Evolutionary conservation across 2,797 vertebrate species (phyloP), one percentile per base, ranked within the genome.

Genomic region (Sebastes miniatus): DNA sequence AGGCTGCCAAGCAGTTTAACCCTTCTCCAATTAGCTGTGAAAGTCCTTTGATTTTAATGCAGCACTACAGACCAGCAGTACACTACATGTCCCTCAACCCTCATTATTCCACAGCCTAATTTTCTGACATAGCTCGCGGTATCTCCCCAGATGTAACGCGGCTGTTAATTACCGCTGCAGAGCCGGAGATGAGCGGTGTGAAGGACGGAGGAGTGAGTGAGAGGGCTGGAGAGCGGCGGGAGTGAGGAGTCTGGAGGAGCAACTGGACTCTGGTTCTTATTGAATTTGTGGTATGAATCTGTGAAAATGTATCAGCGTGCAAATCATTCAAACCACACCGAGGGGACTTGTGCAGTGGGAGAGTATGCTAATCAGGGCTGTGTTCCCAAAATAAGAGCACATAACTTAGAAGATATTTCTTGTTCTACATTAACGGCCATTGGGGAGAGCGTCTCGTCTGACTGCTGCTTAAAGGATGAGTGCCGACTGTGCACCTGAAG

Each of bases 31-130:
- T 97, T 97, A 97, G 93, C 93, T 90, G 91, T 83, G 93, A 89
- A 95, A 95, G 92, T 94, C 95, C 91, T 91, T 95, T 94, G 95
- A 95, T 97, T 97, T 94, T 93, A 96, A 96, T 94, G 95, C 93
- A 88, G 92, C 67, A 11, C 93, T 92, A 65, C 89, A 86, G 88
- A 87, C 72, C 84, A 89, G 87, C 83, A 73, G 86, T 58, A 75
- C 64, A 81, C 69, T 90, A 84, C 89, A 76, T 57, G 90, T 96
- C 94, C 95, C 95, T 93, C 96, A 96, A 91, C 85, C 84, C 95
- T 97, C 94, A 94, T 97, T 96, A 96, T 96, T 95, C 81, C 80
- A 86, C 93, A 91, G 91, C 84, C 93, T 95, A 94, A 95, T 96
- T 96, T 96, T 96, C 93, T 91, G 90, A 95, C 94, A 92, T 92